phyloP scores from a whole-genome alignment of 2,888 invertebrate species.

The Noctuana brunneofusca region DNA sequence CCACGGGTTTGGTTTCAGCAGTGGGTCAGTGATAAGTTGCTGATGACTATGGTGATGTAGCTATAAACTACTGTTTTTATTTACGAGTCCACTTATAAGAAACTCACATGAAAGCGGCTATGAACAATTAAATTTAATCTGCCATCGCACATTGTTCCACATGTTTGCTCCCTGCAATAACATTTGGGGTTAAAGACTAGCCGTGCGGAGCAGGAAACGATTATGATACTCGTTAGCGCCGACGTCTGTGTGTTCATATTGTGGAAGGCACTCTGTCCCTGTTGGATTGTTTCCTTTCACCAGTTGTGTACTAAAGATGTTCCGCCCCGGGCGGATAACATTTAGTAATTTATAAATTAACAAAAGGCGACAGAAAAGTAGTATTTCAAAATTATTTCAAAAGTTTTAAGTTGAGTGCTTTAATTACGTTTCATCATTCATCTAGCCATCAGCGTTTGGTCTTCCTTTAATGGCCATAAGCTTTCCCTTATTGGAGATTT shows the following conservation, averaged over 20 bases:
- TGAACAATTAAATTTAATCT: background rate
- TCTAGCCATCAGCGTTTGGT: too few relatives aligned
- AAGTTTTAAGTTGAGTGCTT: too few relatives aligned
- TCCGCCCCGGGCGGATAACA: background rate
- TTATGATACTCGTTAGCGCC: slow-evolving; percentile 38
- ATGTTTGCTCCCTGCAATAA: slow-evolving; percentile 17
- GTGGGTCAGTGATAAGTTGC: too few relatives aligned
- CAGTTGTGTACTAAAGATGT: slow-evolving; percentile 1
- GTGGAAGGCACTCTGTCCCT: slow-evolving; percentile 31
- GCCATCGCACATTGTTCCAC: slow-evolving; percentile 9
- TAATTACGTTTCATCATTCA: too few relatives aligned
- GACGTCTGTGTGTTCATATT: slow-evolving; percentile 34
- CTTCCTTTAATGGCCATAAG: too few relatives aligned
- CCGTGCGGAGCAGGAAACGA: slow-evolving; percentile 35
- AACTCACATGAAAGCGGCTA: background rate
- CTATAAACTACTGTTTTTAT: too few relatives aligned
- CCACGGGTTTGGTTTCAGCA: too few relatives aligned
- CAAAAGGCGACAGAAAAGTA: too few relatives aligned
- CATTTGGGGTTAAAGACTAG: slow-evolving; percentile 34
- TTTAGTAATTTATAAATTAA: too few relatives aligned
- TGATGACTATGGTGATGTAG: too few relatives aligned
- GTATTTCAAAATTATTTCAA: too few relatives aligned
- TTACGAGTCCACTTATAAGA: background rate
- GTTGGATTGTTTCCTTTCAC: slow-evolving; percentile 30
- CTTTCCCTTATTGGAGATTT: too few relatives aligned